Evolutionary conservation across 2,113 vertebrate species (phyloP).

Genomic region (Strigops habroptila): DNA sequence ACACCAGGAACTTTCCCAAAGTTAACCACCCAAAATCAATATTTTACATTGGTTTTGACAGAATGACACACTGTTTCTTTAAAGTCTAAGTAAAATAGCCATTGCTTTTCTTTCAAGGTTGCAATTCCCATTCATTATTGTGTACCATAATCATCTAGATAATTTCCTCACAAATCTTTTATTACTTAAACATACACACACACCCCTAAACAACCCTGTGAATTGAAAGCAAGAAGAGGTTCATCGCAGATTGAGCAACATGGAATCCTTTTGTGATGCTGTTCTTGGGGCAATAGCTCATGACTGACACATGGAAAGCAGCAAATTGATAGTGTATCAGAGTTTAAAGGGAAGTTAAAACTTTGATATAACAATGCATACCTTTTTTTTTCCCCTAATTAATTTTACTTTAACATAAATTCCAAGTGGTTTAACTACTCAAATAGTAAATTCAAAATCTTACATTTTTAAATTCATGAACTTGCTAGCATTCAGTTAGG

Average conservation of each 20-base stretch:
- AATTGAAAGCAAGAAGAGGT: not conserved
- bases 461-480: not conserved
- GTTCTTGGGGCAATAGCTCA: not conserved
- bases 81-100: not conserved
- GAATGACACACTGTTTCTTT: not conserved
- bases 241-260: not conserved
- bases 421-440: not conserved
- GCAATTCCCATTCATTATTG: not conserved
- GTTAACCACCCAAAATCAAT: not conserved
- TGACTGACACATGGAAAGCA: not conserved
- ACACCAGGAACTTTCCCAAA: not conserved
- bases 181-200: not conserved
- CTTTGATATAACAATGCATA: not conserved
- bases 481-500: not conserved
- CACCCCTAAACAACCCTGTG: not conserved
- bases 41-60: not conserved
- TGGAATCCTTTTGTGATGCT: not conserved
- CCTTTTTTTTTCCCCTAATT: not conserved
- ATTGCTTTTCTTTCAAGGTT: not conserved
- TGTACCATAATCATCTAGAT: not conserved
- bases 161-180: not conserved
- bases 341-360: not conserved
- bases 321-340: not conserved
- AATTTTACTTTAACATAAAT: not conserved
- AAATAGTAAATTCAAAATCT: not conserved